Evolutionary conservation across 2,888 invertebrate species (phyloP).

Genomic region (Rutpela maculata): DNA sequence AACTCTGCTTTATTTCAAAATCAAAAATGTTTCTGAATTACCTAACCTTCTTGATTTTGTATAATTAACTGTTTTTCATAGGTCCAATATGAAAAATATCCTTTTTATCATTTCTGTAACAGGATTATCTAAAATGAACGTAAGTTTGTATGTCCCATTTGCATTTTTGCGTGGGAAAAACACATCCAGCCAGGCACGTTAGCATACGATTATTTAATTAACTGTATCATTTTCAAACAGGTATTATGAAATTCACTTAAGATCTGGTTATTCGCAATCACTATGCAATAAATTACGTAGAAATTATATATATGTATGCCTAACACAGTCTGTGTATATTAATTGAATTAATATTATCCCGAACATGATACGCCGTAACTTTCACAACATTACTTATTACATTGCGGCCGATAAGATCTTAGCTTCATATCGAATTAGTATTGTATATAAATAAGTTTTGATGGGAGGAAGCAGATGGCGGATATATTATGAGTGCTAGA

Average conservation of each 20-base stretch:
- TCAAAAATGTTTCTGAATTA: too few species aligned
- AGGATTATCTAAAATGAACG: not conserved
- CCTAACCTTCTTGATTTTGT: too few species aligned
- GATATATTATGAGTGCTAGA: slow-evolving; percentile 37
- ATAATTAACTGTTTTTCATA: too few species aligned
- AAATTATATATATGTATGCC: slow-evolving; percentile 18
- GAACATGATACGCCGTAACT: slow-evolving; percentile 47
- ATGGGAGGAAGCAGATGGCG: slow-evolving; percentile 54
- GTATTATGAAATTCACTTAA: slow-evolving; percentile 8
- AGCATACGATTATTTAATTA: not conserved
- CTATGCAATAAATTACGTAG: slow-evolving; percentile 24
- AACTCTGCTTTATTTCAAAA: too few species aligned
- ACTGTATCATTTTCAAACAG: not conserved
- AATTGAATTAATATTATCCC: slow-evolving; percentile 44
- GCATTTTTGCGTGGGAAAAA: not conserved
- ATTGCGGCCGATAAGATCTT: slow-evolving; percentile 50
- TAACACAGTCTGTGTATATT: slow-evolving; percentile 28
- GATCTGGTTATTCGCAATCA: slow-evolving; percentile 17
- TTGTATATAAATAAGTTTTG: slow-evolving; percentile 52
- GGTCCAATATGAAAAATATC: too few species aligned
- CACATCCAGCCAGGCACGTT: not conserved
- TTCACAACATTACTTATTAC: slow-evolving; percentile 51
- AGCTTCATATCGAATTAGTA: slow-evolving; percentile 47
- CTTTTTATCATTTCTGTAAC: not conserved
- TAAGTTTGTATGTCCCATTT: not conserved